Base-by-base conservation (phyloP, 1,140 invertebrate species). In the Dreissena polymorpha region DNA sequence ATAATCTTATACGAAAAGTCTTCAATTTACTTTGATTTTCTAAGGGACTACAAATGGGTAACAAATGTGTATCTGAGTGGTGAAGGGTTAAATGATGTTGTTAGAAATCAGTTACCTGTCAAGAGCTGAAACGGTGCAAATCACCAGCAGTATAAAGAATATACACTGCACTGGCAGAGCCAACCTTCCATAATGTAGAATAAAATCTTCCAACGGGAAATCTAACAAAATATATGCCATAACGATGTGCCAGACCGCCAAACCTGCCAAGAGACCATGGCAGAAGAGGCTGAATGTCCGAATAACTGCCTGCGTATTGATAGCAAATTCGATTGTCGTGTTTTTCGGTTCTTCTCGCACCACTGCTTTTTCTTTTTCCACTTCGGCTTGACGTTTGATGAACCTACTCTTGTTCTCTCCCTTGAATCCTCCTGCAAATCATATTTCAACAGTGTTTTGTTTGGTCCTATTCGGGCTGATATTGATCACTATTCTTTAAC, bases 61-160 rank as follows among this genome's bases (percentile, higher is more conserved):
- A n/a, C n/a, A n/a, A n/a, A n/a, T n/a, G n/a, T n/a, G n/a, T n/a
- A n/a, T n/a, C n/a, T n/a, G n/a, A n/a, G n/a, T n/a, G n/a, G n/a
- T n/a, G n/a, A n/a, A n/a, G n/a, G n/a, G n/a, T n/a, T n/a, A n/a
- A n/a, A n/a, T n/a, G n/a, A n/a, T n/a, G n/a, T n/a, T n/a, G n/a
- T n/a, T n/a, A n/a, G n/a, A n/a, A n/a, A n/a, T n/a, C n/a, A 85
- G 86, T 87, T 83, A 92, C 91, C 90, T 91, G 75, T 92, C 91
- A 87, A 89, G 89, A 13, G 84, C 83, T 39, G 91, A 92, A 12
- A 90, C 81, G 0, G 87, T 85, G 86, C 90, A 91, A 27, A 91
- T 68, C 23, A 88, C 88, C 25, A 92, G 74, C 49, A 92, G 78
- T 49, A 90, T 84, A 70, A 91, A 92, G 65, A 88, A 90, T 65